Evolutionary conservation across 37 sponge, comb jelly and placozoan genomes (phyloP).

Genomic region (Spongilla lacustris): DNA sequence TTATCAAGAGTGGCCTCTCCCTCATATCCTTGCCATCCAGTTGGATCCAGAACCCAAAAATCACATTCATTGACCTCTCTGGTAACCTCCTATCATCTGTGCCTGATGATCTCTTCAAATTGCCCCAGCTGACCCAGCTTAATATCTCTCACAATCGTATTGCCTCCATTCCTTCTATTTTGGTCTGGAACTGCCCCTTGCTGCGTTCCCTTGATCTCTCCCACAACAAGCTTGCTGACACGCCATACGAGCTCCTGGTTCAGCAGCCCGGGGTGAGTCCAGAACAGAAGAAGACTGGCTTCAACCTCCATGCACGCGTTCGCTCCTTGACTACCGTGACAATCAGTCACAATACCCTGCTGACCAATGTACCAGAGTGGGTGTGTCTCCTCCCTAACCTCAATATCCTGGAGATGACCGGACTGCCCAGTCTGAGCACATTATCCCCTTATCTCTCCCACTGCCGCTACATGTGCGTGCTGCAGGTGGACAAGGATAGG

Average conservation of each 20-base stretch:
- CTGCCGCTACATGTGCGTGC: conserved; percentile 42
- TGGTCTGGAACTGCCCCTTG: conserved; percentile 70
- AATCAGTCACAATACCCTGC: conserved; percentile 49
- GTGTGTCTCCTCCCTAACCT: conserved; percentile 74
- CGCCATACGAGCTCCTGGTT: conserved; percentile 24
- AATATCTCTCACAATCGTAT: conserved; percentile 59
- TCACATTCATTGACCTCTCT: conserved; percentile 53
- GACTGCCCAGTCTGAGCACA: conserved; percentile 36
- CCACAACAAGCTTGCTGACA: conserved; percentile 43
- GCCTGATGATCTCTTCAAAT: conserved; percentile 46
- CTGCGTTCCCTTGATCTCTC: conserved; percentile 48
- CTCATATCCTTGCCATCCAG: conserved; percentile 16
- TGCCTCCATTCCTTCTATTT: conserved; percentile 38
- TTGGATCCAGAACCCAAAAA: conserved; percentile 19
- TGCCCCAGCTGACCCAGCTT: conserved; percentile 21
- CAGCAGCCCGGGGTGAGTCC: background rate
- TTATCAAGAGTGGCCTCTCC: conserved; percentile 16
- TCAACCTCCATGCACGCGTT: conserved; percentile 60
- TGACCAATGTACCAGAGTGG: conserved; percentile 76
- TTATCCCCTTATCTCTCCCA: conserved; percentile 65
- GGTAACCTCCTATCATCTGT: conserved; percentile 36
- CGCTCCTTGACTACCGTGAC: conserved; percentile 53
- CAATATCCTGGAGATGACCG: conserved; percentile 52
- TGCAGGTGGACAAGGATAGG: conserved; percentile 36
- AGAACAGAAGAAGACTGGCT: conserved; percentile 40